Evolutionary conservation across 2,113 vertebrate genomes (phyloP).

Genomic region (Oenanthe melanoleuca): DNA sequence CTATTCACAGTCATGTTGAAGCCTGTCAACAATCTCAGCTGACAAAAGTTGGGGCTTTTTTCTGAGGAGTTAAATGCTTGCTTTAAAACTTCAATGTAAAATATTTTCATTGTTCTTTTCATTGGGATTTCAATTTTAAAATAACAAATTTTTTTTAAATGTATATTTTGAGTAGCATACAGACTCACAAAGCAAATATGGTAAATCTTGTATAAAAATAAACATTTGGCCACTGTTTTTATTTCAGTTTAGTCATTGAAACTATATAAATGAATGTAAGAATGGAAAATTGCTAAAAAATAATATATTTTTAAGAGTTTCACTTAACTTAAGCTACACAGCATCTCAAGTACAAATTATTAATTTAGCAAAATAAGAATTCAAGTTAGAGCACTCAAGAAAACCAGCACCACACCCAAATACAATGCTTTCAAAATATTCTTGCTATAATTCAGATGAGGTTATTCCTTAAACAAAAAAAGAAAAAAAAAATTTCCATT

Average conservation of each 20-base stretch:
- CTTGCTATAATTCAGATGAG: neutral
- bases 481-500: neutral
- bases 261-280: neutral
- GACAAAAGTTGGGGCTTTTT: neutral
- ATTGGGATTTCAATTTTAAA: neutral
- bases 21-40: neutral
- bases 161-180: neutral
- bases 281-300: neutral
- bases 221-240: neutral
- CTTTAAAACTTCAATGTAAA: neutral
- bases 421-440: neutral
- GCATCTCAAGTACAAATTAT: neutral
- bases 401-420: neutral
- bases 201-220: neutral
- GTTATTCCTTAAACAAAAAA: neutral
- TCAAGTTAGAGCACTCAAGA: neutral
- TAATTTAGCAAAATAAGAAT: neutral
- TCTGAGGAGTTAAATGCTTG: neutral
- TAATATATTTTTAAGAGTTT: neutral
- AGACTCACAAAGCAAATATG: neutral
- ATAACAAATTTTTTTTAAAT: neutral
- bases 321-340: neutral
- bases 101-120: neutral
- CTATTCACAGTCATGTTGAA: neutral
- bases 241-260: neutral